phyloP scores from a whole-genome alignment of 2,113 vertebrate genomes.

The Scartelaos histophorus region DNA sequence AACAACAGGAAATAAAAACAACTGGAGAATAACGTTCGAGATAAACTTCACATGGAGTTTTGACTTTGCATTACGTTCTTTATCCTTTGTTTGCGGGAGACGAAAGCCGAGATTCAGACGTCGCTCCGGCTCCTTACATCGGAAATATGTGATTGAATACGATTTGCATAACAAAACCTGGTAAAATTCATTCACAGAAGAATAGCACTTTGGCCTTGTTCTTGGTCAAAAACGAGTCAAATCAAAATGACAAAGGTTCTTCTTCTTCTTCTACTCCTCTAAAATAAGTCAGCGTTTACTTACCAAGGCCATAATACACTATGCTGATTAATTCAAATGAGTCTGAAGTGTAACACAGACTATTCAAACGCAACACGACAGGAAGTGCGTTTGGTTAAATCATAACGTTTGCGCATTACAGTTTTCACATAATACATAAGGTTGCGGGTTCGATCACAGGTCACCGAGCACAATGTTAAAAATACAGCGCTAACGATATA shows the following conservation, averaged over 20 bases:
- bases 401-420: not conserved
- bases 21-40: no score
- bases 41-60: no score
- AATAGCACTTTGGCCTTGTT: not conserved
- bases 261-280: not conserved
- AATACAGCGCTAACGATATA: no score
- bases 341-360: not conserved
- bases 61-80: not conserved
- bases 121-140: not conserved
- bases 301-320: not conserved
- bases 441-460: not conserved
- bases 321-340: not conserved
- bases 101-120: not conserved
- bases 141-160: not conserved
- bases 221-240: not conserved
- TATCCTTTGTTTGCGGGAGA: not conserved
- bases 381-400: not conserved
- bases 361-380: not conserved
- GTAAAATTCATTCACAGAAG: not conserved
- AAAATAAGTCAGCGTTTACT: not conserved
- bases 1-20: no score
- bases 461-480: no score
- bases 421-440: not conserved
- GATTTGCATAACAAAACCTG: not conserved
- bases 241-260: not conserved